Conservation (phyloP, 2,888 invertebrate genomes). For the Synergus umbraculus region DNA sequence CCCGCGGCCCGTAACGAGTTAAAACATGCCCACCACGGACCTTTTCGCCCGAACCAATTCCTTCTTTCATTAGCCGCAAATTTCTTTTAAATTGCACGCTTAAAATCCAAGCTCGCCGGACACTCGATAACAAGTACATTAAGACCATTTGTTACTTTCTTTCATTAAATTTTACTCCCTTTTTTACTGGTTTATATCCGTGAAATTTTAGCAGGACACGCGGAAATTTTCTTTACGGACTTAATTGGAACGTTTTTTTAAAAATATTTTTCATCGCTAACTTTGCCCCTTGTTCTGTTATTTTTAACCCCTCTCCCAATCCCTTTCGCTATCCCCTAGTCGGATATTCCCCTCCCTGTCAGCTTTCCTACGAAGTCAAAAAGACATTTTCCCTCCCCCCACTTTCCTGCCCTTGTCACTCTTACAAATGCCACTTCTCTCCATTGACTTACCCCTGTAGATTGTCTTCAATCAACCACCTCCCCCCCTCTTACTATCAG, state of each 20-base stretch:
- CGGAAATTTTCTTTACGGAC: not conserved
- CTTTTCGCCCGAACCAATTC: constrained; percentile 23
- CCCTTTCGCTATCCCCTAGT: too few relatives aligned
- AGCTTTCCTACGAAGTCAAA: too few relatives aligned
- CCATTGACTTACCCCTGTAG: too few relatives aligned
- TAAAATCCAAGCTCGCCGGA: constrained; percentile 30
- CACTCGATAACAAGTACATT: constrained; percentile 22
- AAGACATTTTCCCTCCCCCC: too few relatives aligned
- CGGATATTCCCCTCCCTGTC: too few relatives aligned
- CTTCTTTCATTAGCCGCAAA: constrained; percentile 39
- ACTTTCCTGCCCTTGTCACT: too few relatives aligned
- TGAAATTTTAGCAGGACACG: not conserved
- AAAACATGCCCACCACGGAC: constrained; percentile 21
- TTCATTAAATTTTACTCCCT: not conserved
- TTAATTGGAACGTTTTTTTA: not conserved
- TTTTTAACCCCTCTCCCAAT: too few relatives aligned
- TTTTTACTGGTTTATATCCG: not conserved
- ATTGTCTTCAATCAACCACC: too few relatives aligned
- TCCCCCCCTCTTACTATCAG: too few relatives aligned
- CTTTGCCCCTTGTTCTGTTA: too few relatives aligned
- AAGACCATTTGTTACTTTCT: not conserved
- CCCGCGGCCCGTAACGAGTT: constrained; percentile 33
- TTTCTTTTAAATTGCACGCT: constrained; percentile 39
- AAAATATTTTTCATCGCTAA: too few relatives aligned
- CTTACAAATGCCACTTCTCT: too few relatives aligned